Evolutionary conservation across 2,113 vertebrate genomes (phyloP).

Genomic region (Phocoena sinus): DNA sequence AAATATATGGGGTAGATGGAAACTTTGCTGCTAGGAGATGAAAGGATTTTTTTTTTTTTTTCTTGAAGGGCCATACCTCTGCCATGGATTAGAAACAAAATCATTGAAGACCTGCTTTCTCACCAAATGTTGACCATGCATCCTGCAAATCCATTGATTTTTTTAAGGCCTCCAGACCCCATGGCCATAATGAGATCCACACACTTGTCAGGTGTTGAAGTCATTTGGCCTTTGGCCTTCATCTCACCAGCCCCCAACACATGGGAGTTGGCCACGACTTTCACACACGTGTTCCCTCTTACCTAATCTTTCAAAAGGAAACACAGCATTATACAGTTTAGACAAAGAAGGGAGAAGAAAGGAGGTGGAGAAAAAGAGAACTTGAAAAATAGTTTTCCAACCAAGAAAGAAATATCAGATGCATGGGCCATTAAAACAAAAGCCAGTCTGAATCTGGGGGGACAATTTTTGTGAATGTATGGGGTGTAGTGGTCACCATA

Average conservation of each 20-base stretch:
- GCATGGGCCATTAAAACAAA: constrained; percentile 33
- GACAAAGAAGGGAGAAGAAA: constrained; percentile 17
- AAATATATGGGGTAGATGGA: not conserved
- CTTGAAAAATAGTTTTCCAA: constrained; percentile 67
- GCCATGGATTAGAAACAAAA: constrained; percentile 1
- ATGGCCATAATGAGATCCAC: constrained; percentile 63
- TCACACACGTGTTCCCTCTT: constrained; percentile 60
- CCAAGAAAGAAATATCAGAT: constrained; percentile 55
- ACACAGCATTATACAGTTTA: constrained; percentile 53
- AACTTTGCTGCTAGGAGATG: not conserved
- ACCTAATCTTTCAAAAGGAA: constrained; percentile 69
- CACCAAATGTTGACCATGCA: not conserved
- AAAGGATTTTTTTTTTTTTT: not conserved
- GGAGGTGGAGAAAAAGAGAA: constrained; percentile 5
- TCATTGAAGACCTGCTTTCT: constrained; percentile 22
- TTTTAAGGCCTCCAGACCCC: not conserved
- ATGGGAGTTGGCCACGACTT: constrained; percentile 11
- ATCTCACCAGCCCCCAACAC: constrained; percentile 49
- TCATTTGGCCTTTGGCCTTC: constrained; percentile 62
- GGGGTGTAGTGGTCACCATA: not conserved
- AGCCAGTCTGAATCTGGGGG: constrained; percentile 50
- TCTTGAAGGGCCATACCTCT: not conserved
- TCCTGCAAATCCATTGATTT: not conserved
- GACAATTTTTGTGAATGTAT: constrained; percentile 60
- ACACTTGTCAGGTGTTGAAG: constrained; percentile 56